A percentile compares a stretch with the other conserved stretches of the same genome.
Evolutionary conservation across 2,888 invertebrate genomes (phyloP).

Genomic region (Ormia ochracea): DNA sequence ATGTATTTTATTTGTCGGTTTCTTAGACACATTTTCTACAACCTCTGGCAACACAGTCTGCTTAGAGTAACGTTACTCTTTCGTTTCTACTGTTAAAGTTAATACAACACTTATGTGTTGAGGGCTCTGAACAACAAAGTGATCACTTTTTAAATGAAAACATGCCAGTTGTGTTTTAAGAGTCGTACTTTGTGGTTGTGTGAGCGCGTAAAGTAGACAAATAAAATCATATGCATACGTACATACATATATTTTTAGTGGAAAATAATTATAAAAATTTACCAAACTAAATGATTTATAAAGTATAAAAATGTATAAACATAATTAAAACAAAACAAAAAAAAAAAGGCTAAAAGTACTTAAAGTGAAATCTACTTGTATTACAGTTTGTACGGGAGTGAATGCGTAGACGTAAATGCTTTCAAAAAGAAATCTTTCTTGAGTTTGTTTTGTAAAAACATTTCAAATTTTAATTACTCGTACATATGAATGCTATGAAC

Average conservation of each 20-base stretch:
- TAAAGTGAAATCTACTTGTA: not conserved
- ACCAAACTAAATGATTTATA: not conserved
- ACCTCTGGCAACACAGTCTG: not conserved
- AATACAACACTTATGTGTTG: slow-evolving; percentile 28
- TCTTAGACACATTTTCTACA: not conserved
- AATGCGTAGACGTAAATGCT: not conserved
- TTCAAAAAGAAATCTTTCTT: not conserved
- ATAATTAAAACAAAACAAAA: not conserved
- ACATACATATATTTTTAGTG: not conserved
- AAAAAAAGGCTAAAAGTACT: not conserved
- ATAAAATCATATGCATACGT: not conserved
- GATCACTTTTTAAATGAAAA: slow-evolving; percentile 53
- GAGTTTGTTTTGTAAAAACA: too few relatives aligned
- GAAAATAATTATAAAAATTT: not conserved
- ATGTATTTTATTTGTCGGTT: too few relatives aligned
- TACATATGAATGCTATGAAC: too few relatives aligned
- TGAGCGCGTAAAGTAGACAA: slow-evolving; percentile 50
- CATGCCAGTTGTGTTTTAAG: slow-evolving; percentile 59
- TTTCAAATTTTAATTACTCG: too few relatives aligned
- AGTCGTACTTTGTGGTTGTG: slow-evolving; percentile 60
- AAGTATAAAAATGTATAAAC: not conserved
- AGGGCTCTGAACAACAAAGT: slow-evolving; percentile 32
- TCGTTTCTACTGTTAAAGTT: slow-evolving; percentile 22
- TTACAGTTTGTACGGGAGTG: not conserved
- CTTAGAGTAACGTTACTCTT: not conserved